Conservation (phyloP, 1,140 invertebrate genomes). For the Charaxes varanes region DNA sequence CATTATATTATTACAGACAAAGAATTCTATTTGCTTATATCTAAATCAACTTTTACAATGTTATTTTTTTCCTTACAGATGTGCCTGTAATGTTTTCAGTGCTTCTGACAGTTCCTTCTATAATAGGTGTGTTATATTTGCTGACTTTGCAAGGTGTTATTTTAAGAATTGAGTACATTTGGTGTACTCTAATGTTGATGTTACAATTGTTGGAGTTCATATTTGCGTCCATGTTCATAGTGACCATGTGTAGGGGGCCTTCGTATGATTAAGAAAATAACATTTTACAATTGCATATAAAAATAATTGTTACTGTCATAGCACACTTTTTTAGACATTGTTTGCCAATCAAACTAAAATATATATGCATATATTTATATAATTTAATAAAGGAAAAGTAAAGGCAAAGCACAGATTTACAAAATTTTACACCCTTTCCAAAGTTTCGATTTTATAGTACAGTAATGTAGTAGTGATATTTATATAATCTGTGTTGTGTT, state of each 20-base stretch:
- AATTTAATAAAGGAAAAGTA: too few species aligned
- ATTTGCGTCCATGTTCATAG: slow-evolving; percentile 84
- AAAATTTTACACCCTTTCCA: too few species aligned
- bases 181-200: slow-evolving; percentile 86
- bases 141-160: slow-evolving; percentile 90
- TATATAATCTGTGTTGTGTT: too few species aligned
- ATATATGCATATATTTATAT: too few species aligned
- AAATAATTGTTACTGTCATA: too few species aligned
- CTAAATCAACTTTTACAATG: background rate
- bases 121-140: slow-evolving; percentile 86
- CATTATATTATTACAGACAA: too few species aligned
- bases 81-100: slow-evolving; percentile 87
- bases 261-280: slow-evolving; percentile 61
- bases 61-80: slow-evolving; percentile 62
- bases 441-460: too few species aligned
- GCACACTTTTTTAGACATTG: too few species aligned
- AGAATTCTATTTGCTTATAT: too few species aligned
- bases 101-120: slow-evolving; percentile 86
- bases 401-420: too few species aligned
- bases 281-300: slow-evolving; percentile 4
- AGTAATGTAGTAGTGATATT: too few species aligned
- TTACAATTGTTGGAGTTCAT: slow-evolving; percentile 85
- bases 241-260: slow-evolving; percentile 81
- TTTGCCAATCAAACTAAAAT: too few species aligned
- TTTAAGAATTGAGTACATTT: slow-evolving; percentile 88